These are phyloP conservation scores for Drosophila ohnishii DNA, from an alignment of 1,140 invertebrate species.

Conservation along the genomic window DNA sequence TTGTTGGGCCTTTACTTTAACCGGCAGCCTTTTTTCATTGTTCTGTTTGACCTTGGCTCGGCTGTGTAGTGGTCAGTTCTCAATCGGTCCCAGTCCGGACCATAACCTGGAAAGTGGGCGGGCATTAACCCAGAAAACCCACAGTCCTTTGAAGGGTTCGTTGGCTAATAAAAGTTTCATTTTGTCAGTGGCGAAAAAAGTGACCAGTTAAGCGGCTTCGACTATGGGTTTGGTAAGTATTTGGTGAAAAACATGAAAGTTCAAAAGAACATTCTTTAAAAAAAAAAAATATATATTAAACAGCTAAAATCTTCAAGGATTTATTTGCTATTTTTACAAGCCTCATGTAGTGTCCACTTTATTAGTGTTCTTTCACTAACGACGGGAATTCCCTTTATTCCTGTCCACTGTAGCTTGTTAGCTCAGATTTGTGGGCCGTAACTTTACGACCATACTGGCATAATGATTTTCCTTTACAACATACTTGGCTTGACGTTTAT, in stretches of 20 bases:
- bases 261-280: background rate
- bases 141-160: conserved; percentile 25
- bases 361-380: background rate
- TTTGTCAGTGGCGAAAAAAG: conserved; percentile 29
- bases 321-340: background rate
- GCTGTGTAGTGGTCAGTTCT: conserved; percentile 1
- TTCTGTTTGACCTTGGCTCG: conserved; percentile 23
- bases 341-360: background rate
- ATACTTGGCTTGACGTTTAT: conserved; percentile 48
- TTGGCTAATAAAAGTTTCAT: conserved; percentile 18
- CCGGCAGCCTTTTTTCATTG: background rate
- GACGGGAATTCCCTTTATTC: background rate
- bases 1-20: background rate
- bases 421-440: conserved; percentile 56
- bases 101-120: conserved; percentile 1
- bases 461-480: conserved; percentile 52
- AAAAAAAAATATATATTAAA: no score
- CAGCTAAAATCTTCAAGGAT: no score
- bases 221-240: background rate
- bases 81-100: background rate
- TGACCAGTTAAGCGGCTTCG: background rate
- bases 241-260: background rate
- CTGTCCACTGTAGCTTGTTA: conserved; percentile 42
- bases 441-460: conserved; percentile 44
- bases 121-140: conserved; percentile 4